These are phyloP conservation scores for Lasioglossum albipes DNA, from an alignment of 1,140 invertebrate genomes.

Conservation along the genomic window DNA sequence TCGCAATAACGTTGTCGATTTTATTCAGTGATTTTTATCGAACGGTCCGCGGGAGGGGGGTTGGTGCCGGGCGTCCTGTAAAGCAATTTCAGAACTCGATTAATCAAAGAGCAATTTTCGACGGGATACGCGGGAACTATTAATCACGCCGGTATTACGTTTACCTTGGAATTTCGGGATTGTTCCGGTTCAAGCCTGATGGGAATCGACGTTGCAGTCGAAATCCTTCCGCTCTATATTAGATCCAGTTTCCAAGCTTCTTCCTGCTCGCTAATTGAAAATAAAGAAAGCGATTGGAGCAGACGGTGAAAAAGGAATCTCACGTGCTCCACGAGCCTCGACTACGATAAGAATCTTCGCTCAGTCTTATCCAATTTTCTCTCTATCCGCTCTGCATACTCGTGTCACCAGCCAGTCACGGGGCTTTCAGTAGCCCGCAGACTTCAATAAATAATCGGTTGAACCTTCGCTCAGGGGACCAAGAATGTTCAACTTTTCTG, in stretches of 20 bases:
- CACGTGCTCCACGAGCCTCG: background rate
- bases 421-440: background rate
- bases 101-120: constrained; percentile 28
- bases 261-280: constrained; percentile 30
- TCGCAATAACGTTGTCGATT: background rate
- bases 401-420: background rate
- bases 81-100: constrained; percentile 28
- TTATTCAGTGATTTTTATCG: background rate
- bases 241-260: constrained; percentile 9
- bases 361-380: background rate
- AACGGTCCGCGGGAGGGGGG: background rate
- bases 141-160: constrained; percentile 31
- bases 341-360: background rate
- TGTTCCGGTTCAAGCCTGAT: constrained; percentile 1
- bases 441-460: no score
- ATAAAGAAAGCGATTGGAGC: constrained; percentile 30
- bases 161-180: constrained; percentile 22
- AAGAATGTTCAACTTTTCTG: no score
- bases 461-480: no score
- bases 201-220: constrained; percentile 1
- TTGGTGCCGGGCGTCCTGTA: background rate
- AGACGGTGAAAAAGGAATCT: background rate
- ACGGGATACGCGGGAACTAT: constrained; percentile 21
- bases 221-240: constrained; percentile 20
- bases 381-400: background rate